A percentile compares a stretch with the other conserved stretches of the same genome.
Conservation (phyloP, 2,113 vertebrate species). For the Pardalotus punctatus region DNA sequence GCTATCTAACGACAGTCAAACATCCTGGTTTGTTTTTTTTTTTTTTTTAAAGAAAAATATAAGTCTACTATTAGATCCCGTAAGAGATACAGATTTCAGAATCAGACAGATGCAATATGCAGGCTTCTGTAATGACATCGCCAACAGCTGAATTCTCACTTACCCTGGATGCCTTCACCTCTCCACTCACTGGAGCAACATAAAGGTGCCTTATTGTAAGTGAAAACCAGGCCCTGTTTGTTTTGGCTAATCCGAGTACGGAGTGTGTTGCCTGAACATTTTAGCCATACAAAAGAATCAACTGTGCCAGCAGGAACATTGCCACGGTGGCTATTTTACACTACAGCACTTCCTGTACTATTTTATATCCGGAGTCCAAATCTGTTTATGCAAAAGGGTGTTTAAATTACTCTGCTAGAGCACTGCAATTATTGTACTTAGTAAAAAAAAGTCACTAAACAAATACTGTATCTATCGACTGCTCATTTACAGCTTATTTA, state of each 20-base stretch:
- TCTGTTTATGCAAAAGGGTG: slow-evolving; percentile 76
- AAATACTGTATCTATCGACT: slow-evolving; percentile 73
- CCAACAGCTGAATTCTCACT: background rate
- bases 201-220: background rate
- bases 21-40: background rate
- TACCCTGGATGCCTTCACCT: background rate
- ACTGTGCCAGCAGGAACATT: background rate
- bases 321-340: background rate
- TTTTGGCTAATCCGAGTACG: background rate
- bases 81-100: slow-evolving; percentile 54
- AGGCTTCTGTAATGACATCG: slow-evolving; percentile 40
- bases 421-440: slow-evolving; percentile 74
- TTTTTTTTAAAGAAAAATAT: background rate
- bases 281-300: background rate
- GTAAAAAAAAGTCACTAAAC: slow-evolving; percentile 74
- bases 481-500: slow-evolving; percentile 80
- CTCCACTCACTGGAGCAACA: background rate
- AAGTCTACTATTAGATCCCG: slow-evolving; percentile 18
- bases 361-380: slow-evolving; percentile 64
- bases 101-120: slow-evolving; percentile 33
- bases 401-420: slow-evolving; percentile 81
- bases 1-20: slow-evolving; percentile 58
- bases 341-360: slow-evolving; percentile 3
- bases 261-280: slow-evolving; percentile 1
- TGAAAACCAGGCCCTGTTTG: background rate